Evolutionary conservation across 2,113 vertebrate species (phyloP).

Genomic region (Tichodroma muraria): DNA sequence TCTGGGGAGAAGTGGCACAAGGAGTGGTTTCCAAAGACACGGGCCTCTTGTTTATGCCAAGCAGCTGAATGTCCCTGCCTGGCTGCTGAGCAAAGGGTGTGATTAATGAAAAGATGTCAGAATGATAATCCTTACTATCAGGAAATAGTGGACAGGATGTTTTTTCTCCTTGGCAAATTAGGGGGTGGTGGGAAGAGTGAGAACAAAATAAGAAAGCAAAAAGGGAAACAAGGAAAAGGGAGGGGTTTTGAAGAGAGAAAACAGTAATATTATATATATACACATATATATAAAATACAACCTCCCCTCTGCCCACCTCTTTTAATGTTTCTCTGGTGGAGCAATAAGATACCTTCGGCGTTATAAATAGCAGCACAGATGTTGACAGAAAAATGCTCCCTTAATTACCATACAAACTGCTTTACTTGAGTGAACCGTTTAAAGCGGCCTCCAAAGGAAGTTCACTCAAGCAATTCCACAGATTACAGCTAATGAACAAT

Average conservation of each 20-base stretch:
- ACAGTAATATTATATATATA: not conserved
- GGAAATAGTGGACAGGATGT: slow-evolving; percentile 63
- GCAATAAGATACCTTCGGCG: slow-evolving; percentile 66
- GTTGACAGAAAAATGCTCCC: slow-evolving; percentile 92
- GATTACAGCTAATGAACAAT: slow-evolving; percentile 91
- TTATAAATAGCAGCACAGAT: slow-evolving; percentile 96
- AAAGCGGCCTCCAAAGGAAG: slow-evolving; percentile 89
- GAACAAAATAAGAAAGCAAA: not conserved
- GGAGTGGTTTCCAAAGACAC: slow-evolving; percentile 48
- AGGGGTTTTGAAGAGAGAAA: slow-evolving; percentile 1
- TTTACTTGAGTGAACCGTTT: slow-evolving; percentile 95
- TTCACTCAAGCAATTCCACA: slow-evolving; percentile 87
- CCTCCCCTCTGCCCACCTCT: slow-evolving; percentile 49
- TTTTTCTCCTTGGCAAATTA: not conserved
- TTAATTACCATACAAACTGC: slow-evolving; percentile 99
- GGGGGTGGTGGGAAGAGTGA: not conserved
- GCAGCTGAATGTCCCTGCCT: slow-evolving; percentile 59
- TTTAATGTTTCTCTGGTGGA: slow-evolving; percentile 59
- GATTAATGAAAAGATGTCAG: slow-evolving; percentile 91
- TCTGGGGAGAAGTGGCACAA: not conserved
- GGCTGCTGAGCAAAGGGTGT: slow-evolving; percentile 64
- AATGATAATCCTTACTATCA: slow-evolving; percentile 80
- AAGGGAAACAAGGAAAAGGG: slow-evolving; percentile 1
- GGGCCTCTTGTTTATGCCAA: slow-evolving; percentile 59
- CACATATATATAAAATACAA: not conserved